Evolutionary conservation across 2,113 vertebrate species (phyloP).

Genomic region (Corynorhinus townsendii): DNA sequence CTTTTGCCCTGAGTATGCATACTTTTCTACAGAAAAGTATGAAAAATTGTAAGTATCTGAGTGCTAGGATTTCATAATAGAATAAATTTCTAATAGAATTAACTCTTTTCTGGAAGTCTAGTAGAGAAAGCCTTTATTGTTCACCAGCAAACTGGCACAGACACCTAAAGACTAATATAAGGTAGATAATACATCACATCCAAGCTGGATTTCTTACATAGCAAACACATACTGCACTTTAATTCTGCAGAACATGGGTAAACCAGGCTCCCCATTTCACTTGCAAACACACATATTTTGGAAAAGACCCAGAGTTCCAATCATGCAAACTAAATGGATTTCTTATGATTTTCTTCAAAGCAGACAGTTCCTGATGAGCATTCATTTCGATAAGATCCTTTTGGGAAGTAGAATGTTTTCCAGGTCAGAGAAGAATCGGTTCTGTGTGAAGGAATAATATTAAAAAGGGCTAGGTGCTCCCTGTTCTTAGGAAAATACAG

Average conservation of each 20-base stretch:
- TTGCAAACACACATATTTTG: not conserved
- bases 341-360: not conserved
- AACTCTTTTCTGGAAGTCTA: not conserved
- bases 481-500: not conserved
- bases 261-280: not conserved
- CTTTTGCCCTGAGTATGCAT: not conserved
- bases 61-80: not conserved
- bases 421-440: not conserved
- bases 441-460: not conserved
- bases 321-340: not conserved
- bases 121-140: not conserved
- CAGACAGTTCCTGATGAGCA: not conserved
- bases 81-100: not conserved
- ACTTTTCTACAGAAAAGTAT: not conserved
- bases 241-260: not conserved
- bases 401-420: slow-evolving; percentile 17
- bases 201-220: not conserved
- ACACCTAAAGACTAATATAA: not conserved
- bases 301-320: not conserved
- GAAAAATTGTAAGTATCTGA: not conserved
- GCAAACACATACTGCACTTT: not conserved
- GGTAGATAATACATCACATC: no score
- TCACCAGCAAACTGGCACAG: not conserved
- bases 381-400: not conserved
- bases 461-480: not conserved